phyloP scores from a whole-genome alignment of 1,140 invertebrate species.

The Idris sp. region DNA sequence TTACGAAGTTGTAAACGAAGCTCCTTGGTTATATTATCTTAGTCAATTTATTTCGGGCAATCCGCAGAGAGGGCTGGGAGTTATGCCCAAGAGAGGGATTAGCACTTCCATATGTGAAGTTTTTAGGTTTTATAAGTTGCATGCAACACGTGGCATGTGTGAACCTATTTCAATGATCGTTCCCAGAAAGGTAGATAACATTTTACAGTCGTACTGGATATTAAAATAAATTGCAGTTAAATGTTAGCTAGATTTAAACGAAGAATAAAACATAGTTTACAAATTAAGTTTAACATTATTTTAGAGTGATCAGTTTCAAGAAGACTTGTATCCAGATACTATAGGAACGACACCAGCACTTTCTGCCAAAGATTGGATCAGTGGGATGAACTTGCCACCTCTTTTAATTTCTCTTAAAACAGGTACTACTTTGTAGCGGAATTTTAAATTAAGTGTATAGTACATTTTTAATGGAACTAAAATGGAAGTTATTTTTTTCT shows the following conservation, averaged over 20 bases:
- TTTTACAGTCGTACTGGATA: too few species aligned
- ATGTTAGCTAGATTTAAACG: too few species aligned
- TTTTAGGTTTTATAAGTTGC: constrained; percentile 94
- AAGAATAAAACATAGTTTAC: too few species aligned
- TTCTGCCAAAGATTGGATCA: constrained; percentile 92
- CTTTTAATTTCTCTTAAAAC: constrained; percentile 91
- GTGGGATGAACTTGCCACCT: constrained; percentile 88
- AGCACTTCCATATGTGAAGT: constrained; percentile 90
- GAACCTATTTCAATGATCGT: constrained; percentile 97
- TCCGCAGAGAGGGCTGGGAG: constrained; percentile 92
- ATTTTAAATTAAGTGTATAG: too few species aligned
- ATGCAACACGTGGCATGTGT: constrained; percentile 90
- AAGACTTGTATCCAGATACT: constrained; percentile 96
- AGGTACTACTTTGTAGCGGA: too few species aligned
- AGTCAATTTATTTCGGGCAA: constrained; percentile 94
- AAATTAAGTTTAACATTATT: too few species aligned
- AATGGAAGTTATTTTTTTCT: constrained; percentile 18
- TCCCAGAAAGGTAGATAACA: constrained; percentile 87
- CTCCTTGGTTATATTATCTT: constrained; percentile 92
- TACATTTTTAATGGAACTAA: too few species aligned
- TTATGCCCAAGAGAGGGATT: constrained; percentile 96
- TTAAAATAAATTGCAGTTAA: too few species aligned
- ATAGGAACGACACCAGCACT: constrained; percentile 88
- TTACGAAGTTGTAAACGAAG: constrained; percentile 92
- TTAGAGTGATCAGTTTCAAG: constrained; percentile 87